phyloP scores from a whole-genome alignment of 2,888 invertebrate species.

The Pseudolycoriella hygida region DNA sequence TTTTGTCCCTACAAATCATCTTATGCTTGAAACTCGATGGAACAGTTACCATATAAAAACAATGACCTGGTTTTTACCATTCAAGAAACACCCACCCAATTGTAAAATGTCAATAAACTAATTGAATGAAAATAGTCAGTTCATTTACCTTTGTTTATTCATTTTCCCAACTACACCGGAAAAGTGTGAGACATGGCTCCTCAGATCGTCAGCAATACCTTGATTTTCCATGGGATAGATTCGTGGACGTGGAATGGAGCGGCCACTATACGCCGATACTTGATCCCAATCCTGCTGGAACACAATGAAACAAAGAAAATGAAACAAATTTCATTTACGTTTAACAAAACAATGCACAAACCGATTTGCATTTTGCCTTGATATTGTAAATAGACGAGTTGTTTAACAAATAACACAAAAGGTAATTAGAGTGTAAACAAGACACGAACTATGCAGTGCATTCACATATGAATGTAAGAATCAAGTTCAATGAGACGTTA shows the following conservation, averaged over 20 bases:
- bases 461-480: too few species aligned
- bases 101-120: too few species aligned
- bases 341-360: neutral
- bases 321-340: neutral
- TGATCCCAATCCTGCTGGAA: conserved; percentile 56
- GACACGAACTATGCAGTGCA: neutral
- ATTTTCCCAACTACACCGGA: conserved; percentile 40
- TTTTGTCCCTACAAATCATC: too few species aligned
- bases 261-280: conserved; percentile 78
- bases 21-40: too few species aligned
- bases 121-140: neutral
- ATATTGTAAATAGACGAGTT: too few species aligned
- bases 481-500: too few species aligned
- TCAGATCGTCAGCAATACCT: conserved; percentile 52
- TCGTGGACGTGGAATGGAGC: conserved; percentile 74
- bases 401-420: neutral
- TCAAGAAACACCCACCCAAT: neutral
- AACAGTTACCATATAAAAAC: too few species aligned
- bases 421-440: conserved; percentile 8
- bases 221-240: conserved; percentile 59
- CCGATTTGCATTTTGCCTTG: too few species aligned
- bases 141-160: conserved; percentile 25
- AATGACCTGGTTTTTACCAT: too few species aligned
- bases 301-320: neutral
- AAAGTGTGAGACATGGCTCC: conserved; percentile 46